Evolutionary conservation across 2,797 vertebrate species (phyloP), one percentile per base, ranked within the genome.

Genomic region (Momotus momota): DNA sequence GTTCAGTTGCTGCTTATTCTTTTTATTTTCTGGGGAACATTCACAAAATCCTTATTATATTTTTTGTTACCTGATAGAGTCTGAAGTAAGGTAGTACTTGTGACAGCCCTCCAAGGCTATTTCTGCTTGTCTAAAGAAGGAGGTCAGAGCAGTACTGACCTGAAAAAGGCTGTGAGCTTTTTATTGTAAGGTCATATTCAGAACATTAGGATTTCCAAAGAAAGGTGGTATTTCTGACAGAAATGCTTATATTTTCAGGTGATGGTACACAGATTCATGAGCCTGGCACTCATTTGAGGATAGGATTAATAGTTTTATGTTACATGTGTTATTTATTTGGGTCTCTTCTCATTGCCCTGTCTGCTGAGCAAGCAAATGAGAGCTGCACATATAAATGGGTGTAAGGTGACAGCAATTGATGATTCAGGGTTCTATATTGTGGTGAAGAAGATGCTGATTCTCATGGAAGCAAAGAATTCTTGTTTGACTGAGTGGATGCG

Each of bases 341-440:
- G 23, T 88, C 26, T 93, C 5, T 81, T 86, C 81, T 89, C 51
- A 38, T 55, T 85, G 61, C 10, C 11, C 27, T 35, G 8, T 51
- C 78, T 91, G 38, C 71, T 89, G 33, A 72, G 51, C 58, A 86
- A 71, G 46, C 55, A 79, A 40, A 31, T 88, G 93, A 89, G 69
- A 61, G 23, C 40, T 94, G 40, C 69, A 78, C 20, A 51, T 93
- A 67, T 73, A 89, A 96, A 87, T 71, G 66, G 21, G 54, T 69
- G 23, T 40, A 67, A 54, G 67, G 35, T 77, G 69, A 80, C 75
- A 90, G 79, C 73, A 94, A 89, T 91, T 62, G 81, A 57, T 87
- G 86, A 90, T 82, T 95, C 58, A 38, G 52, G 70, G 81, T 93
- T 93, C 96, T 93, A 86, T 73, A 48, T 78, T 64, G 67, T 73